Base-by-base conservation (phyloP, 2,113 vertebrate genomes). In the Elgaria multicarinata region DNA sequence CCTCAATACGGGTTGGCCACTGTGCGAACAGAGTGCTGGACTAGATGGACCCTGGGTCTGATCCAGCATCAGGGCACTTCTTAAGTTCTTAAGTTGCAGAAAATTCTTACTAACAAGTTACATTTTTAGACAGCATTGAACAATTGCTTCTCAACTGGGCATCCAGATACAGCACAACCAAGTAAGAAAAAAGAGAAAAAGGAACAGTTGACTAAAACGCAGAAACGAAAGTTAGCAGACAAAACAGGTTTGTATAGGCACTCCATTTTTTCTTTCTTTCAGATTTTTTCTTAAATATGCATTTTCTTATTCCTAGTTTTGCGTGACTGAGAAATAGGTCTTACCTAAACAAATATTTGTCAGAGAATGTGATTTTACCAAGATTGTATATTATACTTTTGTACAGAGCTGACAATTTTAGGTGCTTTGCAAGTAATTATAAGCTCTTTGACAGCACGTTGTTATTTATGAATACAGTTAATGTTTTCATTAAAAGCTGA, bases 161-260 rank as follows among this genome's bases (percentile, higher is more conserved):
- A 96, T 91, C 93, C 95, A 80, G 96, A 95, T 69, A 58, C 89
- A 58, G 91, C 92, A 36, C 89, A 96, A 42, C 91, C 95, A 82
- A 97, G 91, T 96, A 99, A 98, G 97, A 99, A 99, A 95, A 99
- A 98, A 96, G 98, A 99, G 55, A 99, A 98, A 97, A 99, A 98
- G 95, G 99, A 99, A 91, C 99, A 99, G 77, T 97, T 99, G 93
- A 98, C 98, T n/a, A 99, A 99, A 97, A 96, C 98, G 42, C 99
- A 99, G 97, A 99, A 99, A 94, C 97, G 98, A 87, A 99, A 98
- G 91, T 97, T 99, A 72, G 97, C 98, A 0, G 97, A 97, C 94
- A 98, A 97, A 97, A 99, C 98, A 97, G 99, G 99, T 99, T 90
- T 91, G 97, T 95, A 55, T 0, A 0, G 20, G 0, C 22, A 62